Evolutionary conservation across 2,888 invertebrate species (phyloP), one percentile per base, ranked within the genome.

Genomic region (Geotrupes spiniger): DNA sequence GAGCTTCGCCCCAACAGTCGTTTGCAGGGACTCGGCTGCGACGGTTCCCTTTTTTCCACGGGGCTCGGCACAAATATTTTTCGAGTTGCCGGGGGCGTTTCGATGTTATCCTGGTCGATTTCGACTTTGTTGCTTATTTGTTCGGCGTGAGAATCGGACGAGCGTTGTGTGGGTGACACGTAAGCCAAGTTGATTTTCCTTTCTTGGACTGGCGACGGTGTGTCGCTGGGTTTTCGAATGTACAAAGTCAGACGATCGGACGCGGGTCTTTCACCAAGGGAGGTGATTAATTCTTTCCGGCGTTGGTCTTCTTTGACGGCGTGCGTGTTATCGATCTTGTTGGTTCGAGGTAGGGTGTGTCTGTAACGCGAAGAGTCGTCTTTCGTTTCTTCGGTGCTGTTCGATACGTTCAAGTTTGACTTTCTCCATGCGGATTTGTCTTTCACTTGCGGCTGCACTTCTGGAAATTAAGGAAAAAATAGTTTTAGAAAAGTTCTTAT

Each of bases 51-150:
- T 60, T 79, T 79, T 15, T 77, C 74, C 33, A 82, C 82, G 26
- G 81, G 79, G 1, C 82, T 80, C 1, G 83, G 80, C 47, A 79
- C 81, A 63, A 85, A 84, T 17, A 81, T 72, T 58, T 86, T 82
- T 46, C 92, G 78, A 11, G 85, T 85, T 0, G 85, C 88, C 3
- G 92, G 92, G 12, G 92, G 92, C 1, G 92, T 92, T 76, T 92
- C 92, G 25, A 92, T 88, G 61, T 92, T 92, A 61, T 92, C 92
- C 2, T 91, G 89, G 69, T 92, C 92, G 29, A 92, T 90, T 65
- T 92, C 91, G 8, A 85, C 83, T 66, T 84, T 84, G 60, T 87
- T 86, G 11, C 78, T 78, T 37, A 56, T 54, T 1, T 21, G 38
- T 14, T 46, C 40, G 15, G 37, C 45, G 11, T 39, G 27, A 14